Evolutionary conservation across 2,113 vertebrate species (phyloP).

Genomic region (Prolemur simus): DNA sequence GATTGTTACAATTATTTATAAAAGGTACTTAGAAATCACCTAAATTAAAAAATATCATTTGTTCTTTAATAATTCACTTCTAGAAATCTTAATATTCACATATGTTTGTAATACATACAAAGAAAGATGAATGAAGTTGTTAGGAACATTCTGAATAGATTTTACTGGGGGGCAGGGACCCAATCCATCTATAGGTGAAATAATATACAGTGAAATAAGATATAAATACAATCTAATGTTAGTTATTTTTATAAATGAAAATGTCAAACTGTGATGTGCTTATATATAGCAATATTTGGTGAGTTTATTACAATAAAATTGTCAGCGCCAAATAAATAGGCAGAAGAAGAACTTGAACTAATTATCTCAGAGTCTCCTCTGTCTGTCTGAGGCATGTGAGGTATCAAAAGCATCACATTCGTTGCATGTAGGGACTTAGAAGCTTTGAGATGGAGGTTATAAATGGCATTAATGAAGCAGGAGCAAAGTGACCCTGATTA

Average conservation of each 20-base stretch:
- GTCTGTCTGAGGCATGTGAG: background rate
- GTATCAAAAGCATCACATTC: background rate
- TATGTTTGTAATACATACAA: background rate
- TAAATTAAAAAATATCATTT: background rate
- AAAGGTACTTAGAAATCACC: background rate
- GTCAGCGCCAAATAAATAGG: background rate
- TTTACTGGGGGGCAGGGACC: background rate
- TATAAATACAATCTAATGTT: background rate
- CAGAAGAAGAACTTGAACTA: background rate
- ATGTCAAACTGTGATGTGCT: background rate
- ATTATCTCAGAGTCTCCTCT: background rate
- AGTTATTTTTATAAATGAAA: background rate
- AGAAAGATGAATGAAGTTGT: background rate
- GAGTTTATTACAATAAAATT: background rate
- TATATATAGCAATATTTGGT: background rate
- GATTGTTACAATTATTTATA: background rate
- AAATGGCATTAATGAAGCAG: background rate
- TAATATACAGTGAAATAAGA: background rate
- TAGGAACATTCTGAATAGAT: background rate
- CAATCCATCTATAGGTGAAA: background rate
- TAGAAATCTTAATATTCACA: slow-evolving; percentile 22
- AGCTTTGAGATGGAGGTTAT: background rate
- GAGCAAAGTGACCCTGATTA: background rate
- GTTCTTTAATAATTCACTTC: background rate
- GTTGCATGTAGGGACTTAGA: background rate